Evolutionary conservation across 2,888 invertebrate genomes (phyloP), one percentile per base, ranked within the genome.

Genomic region (Neoascia interrupta): DNA sequence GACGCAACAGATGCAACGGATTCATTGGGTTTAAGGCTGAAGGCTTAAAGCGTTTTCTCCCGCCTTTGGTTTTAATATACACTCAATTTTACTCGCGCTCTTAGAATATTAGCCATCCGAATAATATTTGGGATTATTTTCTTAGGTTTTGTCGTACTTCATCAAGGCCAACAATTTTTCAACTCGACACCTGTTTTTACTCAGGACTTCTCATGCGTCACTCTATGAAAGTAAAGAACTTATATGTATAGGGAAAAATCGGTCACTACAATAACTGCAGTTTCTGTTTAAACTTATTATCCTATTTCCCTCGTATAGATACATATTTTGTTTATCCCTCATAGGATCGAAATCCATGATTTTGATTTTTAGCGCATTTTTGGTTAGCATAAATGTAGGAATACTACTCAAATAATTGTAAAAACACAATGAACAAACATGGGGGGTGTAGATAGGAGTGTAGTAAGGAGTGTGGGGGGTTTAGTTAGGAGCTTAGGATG

Each of bases 271-370:
- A 64, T 72, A 72, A 76, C 51, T 76, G 64, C 39, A 72, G 72
- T 76, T 76, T 79, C 73, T 79, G 73, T 79, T 79, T 79, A 51
- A 73, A 79, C 79, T 79, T 73, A 53, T 73, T 66, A 6, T 41
- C 31, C 28, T 39, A 3, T 21, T 23, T 41, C 58, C 49, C n/a
- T n/a, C 37, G 3, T 16, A 28, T 28, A 23, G n/a, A 2, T 60
- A 66, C 72, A 73, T 60, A 56, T 66, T 72, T 79, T 63, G 51
- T 53, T 70, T 61, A 61, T 70, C 54, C 70, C 28, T 34, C 11
- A 45, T 16, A 79, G 66, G 53, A 73, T 64, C 49, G 56, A 13
- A 72, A 72, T 47, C 75, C 70, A 70, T 76, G 75, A 76, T 76
- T 76, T 72, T 53, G 53, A 23, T 60, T 66, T 64, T 64, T 43